Conservation (phyloP, 1,140 invertebrate genomes). For the Odontomachus brunneus region DNA sequence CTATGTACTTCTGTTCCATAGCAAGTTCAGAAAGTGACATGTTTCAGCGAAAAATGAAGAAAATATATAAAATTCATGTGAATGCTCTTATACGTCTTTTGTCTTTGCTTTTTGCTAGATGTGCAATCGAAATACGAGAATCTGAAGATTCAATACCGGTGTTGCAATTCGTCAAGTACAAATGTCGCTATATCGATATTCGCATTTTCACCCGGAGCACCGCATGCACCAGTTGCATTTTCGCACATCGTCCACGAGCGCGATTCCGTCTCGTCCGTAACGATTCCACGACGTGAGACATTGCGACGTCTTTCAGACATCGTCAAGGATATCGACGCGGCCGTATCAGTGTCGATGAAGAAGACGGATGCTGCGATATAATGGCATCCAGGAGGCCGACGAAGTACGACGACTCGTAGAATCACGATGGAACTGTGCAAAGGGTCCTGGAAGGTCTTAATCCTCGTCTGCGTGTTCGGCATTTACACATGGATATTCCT, state of each 20-base stretch:
- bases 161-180: neutral
- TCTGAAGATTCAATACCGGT: too few relatives aligned
- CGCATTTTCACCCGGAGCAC: neutral
- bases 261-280: neutral
- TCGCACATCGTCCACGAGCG: constrained; percentile 15
- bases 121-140: constrained; percentile 4
- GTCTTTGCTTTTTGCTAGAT: neutral
- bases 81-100: too few relatives aligned
- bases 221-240: constrained; percentile 31
- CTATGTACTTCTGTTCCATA: too few relatives aligned
- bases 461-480: constrained; percentile 51
- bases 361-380: constrained; percentile 55
- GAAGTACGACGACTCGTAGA: constrained; percentile 71
- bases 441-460: constrained; percentile 64
- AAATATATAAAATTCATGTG: too few relatives aligned
- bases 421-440: constrained; percentile 68
- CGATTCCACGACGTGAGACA: neutral
- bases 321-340: constrained; percentile 1
- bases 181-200: neutral
- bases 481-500: constrained; percentile 69
- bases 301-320: constrained; percentile 35
- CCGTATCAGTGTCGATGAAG: constrained; percentile 45
- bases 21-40: too few relatives aligned
- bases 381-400: constrained; percentile 69
- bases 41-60: too few relatives aligned